phyloP scores from a whole-genome alignment of 2,113 vertebrate genomes.

The Paradoxurus hermaphroditus region DNA sequence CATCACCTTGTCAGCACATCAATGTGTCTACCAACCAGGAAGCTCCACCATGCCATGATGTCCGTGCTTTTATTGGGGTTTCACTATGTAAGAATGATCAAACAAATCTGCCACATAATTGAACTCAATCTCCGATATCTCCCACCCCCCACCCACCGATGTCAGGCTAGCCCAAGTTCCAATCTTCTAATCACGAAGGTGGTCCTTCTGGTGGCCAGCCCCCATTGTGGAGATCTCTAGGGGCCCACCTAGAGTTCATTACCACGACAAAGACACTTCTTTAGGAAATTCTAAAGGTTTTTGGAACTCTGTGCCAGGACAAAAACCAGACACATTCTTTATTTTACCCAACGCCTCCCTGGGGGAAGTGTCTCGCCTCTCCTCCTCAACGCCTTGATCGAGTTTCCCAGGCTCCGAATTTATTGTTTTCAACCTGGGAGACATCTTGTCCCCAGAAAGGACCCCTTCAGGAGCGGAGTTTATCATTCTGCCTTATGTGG shows the following conservation, averaged over 20 bases:
- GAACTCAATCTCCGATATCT: not conserved
- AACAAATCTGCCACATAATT: not conserved
- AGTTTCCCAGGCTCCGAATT: not conserved
- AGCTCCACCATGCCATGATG: not conserved
- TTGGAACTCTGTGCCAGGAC: not conserved
- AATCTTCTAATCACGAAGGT: not conserved
- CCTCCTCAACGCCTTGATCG: not conserved
- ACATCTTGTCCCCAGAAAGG: not conserved
- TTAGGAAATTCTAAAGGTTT: not conserved
- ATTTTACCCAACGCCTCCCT: not conserved
- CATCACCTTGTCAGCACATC: not conserved
- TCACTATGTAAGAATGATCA: not conserved
- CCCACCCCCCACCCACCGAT: not conserved
- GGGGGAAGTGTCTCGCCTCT: too few species aligned
- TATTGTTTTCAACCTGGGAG: not conserved
- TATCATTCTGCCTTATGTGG: not conserved
- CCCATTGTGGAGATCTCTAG: not conserved
- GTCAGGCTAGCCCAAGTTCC: not conserved
- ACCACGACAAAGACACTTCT: not conserved
- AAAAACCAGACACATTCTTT: not conserved
- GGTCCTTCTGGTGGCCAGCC: not conserved
- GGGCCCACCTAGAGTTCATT: not conserved
- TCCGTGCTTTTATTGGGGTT: not conserved
- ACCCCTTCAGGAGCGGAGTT: not conserved
- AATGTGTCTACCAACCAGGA: not conserved